These are phyloP conservation scores for Microplitis mediator DNA, from an alignment of 1,140 invertebrate genomes.

Conservation along the genomic window DNA sequence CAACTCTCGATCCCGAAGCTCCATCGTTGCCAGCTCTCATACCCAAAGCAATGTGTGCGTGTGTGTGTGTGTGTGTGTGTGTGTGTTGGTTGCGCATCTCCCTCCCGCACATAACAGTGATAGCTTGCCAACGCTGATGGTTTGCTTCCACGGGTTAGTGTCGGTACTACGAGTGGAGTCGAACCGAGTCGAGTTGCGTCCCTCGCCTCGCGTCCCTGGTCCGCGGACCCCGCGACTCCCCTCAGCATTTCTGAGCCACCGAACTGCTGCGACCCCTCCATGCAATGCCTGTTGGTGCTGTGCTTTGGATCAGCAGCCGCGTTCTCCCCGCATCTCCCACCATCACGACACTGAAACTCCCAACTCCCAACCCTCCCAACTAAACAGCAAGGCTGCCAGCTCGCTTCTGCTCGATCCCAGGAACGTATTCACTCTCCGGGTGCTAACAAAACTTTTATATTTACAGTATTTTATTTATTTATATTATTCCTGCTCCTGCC, in stretches of 20 bases:
- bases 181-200: neutral
- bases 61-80: slow-evolving; percentile 5
- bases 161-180: neutral
- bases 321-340: slow-evolving; percentile 20
- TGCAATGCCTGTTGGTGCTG: too few species aligned
- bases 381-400: slow-evolving; percentile 40
- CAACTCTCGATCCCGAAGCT: slow-evolving; percentile 19
- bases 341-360: slow-evolving; percentile 35
- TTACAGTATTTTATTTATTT: neutral
- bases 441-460: too few species aligned
- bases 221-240: neutral
- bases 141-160: neutral
- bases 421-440: slow-evolving; percentile 36
- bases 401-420: slow-evolving; percentile 45
- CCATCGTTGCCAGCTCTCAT: slow-evolving; percentile 28
- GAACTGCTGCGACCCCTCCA: neutral
- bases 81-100: slow-evolving; percentile 24
- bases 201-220: neutral
- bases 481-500: neutral
- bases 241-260: slow-evolving; percentile 16
- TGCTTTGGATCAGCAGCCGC: slow-evolving; percentile 21
- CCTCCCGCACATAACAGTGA: slow-evolving; percentile 20
- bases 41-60: neutral
- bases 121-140: neutral
- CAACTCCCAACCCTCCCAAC: slow-evolving; percentile 12